Base-by-base conservation (phyloP, 2,797 vertebrate species). In the Leptoclinus maculatus region DNA sequence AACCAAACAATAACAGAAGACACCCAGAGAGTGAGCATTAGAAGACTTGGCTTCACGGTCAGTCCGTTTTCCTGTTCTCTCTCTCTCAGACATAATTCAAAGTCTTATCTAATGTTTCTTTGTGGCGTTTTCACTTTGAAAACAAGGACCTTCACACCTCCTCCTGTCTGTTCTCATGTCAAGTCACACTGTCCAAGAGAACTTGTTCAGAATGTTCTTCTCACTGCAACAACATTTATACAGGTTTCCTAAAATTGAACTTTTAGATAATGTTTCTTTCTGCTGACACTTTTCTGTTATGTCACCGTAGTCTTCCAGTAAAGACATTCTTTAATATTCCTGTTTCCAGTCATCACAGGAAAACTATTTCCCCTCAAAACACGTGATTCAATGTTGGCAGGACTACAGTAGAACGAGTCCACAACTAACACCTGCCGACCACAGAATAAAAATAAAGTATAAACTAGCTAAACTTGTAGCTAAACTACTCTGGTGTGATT, bases 1-100 rank as follows among this genome's bases (percentile, higher is more conserved):
- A 86, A 66, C 66, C 65, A 81, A 85, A 88, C 84, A 90, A 83
- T 79, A 71, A 86, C 59, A 58, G 41, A 12, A 29, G 66, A 82
- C 23, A 78, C 34, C 17, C 16, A 36, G 53, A 64, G 27, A 68
- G 80, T 19, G 66, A 69, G 80, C 81, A 66, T 17, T 12, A 70
- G 11, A 53, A 19, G 58, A 67, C 5, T 17, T 36, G 2, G 3
- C 13, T 51, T 71, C 17, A 49, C 39, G 16, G 5, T 66, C 12
- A 19, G 7, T 39, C 25, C 21, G 12, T 41, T 77, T 32, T 57
- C 17, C 8, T 45, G 34, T 32, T 68, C n/a, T 47, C n/a, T 43
- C n/a, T 43, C 41, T 65, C 29, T 5, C 21, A 59, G 62, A 59
- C 36, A 43, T 60, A 21, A 71, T 27, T 54, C 7, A 45, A 49